Evolutionary conservation across 2,797 vertebrate genomes (phyloP).

Genomic region (Toxotes lorentzi): DNA sequence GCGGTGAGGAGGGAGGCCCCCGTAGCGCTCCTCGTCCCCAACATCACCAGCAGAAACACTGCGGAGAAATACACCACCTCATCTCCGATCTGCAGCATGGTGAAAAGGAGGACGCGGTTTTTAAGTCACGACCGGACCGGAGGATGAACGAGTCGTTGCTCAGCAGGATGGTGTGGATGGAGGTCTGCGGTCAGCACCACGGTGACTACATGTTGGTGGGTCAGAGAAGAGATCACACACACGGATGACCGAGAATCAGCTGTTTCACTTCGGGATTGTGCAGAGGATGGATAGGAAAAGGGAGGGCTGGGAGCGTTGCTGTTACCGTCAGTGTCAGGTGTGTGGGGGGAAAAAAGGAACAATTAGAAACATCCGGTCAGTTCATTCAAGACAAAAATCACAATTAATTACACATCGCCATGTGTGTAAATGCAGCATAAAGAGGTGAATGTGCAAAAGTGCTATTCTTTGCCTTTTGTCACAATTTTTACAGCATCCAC

Average conservation of each 20-base stretch:
- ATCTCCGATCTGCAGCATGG: slow-evolving; percentile 88
- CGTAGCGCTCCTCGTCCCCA: slow-evolving; percentile 84
- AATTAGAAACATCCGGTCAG: neutral
- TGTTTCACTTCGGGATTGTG: slow-evolving; percentile 1
- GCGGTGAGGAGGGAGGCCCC: slow-evolving; percentile 83
- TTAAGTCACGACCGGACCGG: neutral
- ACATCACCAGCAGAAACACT: slow-evolving; percentile 80
- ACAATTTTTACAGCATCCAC: neutral
- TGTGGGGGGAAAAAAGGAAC: neutral
- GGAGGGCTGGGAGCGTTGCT: neutral
- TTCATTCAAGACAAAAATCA: neutral
- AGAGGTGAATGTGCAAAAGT: neutral
- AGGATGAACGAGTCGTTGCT: neutral
- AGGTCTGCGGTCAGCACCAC: neutral
- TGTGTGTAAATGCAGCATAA: neutral
- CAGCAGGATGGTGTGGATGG: slow-evolving; percentile 10
- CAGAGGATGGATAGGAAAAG: slow-evolving; percentile 3
- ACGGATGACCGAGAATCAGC: slow-evolving; percentile 4
- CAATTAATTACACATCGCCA: neutral
- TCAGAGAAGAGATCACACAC: neutral
- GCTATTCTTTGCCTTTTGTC: neutral
- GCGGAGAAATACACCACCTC: slow-evolving; percentile 81
- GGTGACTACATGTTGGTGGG: slow-evolving; percentile 41
- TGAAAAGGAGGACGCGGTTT: neutral
- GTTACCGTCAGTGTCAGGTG: neutral